These are phyloP conservation scores for Formica exsecta DNA, from an alignment of 1,140 invertebrate genomes.

Conservation along the genomic window DNA sequence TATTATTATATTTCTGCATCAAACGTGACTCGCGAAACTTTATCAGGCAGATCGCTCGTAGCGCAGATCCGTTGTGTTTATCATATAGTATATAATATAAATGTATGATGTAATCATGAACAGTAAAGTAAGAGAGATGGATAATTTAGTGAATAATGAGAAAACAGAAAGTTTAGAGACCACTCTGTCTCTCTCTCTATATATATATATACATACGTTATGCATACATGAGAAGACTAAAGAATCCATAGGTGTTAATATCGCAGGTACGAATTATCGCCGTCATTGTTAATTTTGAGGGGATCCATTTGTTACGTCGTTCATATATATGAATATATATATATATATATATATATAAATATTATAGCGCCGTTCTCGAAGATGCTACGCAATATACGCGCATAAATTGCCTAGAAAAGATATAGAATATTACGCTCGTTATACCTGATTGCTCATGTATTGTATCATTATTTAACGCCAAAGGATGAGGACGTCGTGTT, in stretches of 20 bases:
- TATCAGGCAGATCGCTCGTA: constrained; percentile 69
- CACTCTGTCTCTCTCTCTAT: constrained; percentile 57
- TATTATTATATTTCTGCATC: constrained; percentile 12
- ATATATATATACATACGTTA: constrained; percentile 51
- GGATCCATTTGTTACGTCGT: constrained; percentile 56
- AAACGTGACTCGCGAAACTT: constrained; percentile 18
- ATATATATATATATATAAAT: neutral
- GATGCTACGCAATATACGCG: constrained; percentile 27
- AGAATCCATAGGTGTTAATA: constrained; percentile 66
- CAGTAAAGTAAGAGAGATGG: constrained; percentile 57
- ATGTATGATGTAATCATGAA: constrained; percentile 64
- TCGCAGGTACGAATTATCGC: constrained; percentile 68
- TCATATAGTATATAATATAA: constrained; percentile 84
- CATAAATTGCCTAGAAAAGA: constrained; percentile 62
- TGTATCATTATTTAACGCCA: constrained; percentile 51
- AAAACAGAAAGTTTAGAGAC: neutral
- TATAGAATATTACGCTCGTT: constrained; percentile 61
- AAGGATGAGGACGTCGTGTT: constrained; percentile 24
- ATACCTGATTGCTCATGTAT: constrained; percentile 61
- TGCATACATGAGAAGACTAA: constrained; percentile 71
- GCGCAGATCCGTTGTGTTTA: constrained; percentile 83
- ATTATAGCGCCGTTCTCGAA: constrained; percentile 20
- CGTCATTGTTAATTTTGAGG: constrained; percentile 55
- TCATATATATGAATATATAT: constrained; percentile 15
- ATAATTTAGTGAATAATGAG: constrained; percentile 24